Conservation (phyloP, 1,140 invertebrate species). For the Pygmarrhopalites habei region DNA sequence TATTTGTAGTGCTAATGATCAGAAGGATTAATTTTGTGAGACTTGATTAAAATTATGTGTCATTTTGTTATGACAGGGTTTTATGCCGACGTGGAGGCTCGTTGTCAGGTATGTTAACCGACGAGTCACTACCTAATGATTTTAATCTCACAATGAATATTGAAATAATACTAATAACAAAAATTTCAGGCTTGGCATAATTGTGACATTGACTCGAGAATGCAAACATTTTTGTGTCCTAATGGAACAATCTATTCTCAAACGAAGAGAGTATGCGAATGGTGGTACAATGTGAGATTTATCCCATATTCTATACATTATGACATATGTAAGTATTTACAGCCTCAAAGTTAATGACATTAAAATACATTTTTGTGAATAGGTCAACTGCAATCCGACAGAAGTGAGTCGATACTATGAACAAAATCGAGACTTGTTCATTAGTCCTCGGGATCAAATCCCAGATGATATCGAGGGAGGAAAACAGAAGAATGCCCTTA, state of each 20-base stretch:
- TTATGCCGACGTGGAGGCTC: conserved; percentile 34
- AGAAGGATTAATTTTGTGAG: too few relatives aligned
- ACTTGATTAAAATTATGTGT: too few relatives aligned
- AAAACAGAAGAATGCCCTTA: background rate
- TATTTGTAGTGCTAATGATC: too few relatives aligned
- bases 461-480: background rate
- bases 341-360: too few relatives aligned
- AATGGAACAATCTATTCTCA: conserved; percentile 86
- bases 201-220: conserved; percentile 25
- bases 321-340: too few relatives aligned
- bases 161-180: too few relatives aligned
- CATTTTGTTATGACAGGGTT: conserved; percentile 32
- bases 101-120: too few relatives aligned
- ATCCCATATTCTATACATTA: too few relatives aligned
- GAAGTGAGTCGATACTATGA: conserved; percentile 29
- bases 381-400: conserved; percentile 47
- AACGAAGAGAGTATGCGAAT: conserved; percentile 77
- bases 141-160: too few relatives aligned
- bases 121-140: too few relatives aligned
- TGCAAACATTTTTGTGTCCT: conserved; percentile 63
- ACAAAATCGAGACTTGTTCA: conserved; percentile 34
- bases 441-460: conserved; percentile 2
- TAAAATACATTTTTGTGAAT: too few relatives aligned
- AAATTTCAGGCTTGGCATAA: conserved; percentile 38
- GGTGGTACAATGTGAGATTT: conserved; percentile 78